Conservation (phyloP, 2,888 invertebrate species). For the Idaea biselata region DNA sequence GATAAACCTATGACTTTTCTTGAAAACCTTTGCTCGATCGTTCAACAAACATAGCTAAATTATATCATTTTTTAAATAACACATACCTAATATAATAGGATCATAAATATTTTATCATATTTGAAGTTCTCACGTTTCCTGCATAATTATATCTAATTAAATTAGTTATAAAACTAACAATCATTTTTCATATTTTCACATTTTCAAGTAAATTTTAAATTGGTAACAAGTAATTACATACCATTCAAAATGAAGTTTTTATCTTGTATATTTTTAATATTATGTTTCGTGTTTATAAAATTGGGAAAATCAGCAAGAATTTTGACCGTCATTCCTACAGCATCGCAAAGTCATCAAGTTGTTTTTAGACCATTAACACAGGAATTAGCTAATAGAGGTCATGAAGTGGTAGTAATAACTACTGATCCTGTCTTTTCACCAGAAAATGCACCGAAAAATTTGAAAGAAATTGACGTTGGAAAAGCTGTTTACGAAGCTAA, state of each 20-base stretch:
- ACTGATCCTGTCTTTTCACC: conserved; percentile 44
- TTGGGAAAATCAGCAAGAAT: conserved; percentile 39
- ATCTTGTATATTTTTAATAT: not conserved
- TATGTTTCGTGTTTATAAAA: not conserved
- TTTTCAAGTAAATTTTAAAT: not conserved
- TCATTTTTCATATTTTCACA: not conserved
- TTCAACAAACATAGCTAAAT: too few species aligned
- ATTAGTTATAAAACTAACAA: not conserved
- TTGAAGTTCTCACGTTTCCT: not conserved
- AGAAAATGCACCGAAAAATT: conserved; percentile 37
- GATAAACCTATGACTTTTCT: too few species aligned
- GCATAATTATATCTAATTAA: not conserved
- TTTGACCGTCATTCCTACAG: conserved; percentile 43
- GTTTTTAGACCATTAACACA: conserved; percentile 44
- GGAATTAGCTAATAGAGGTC: conserved; percentile 55
- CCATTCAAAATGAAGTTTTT: not conserved
- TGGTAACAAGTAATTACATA: not conserved
- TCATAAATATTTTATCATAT: too few species aligned
- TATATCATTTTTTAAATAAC: too few species aligned
- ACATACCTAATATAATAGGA: too few species aligned
- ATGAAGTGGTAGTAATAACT: conserved; percentile 56
- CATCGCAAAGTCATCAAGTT: conserved; percentile 56
- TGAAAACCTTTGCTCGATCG: too few species aligned
- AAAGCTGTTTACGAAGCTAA: conserved; percentile 37
- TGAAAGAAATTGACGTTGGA: conserved; percentile 56